Evolutionary conservation across 1,140 invertebrate species (phyloP).

Genomic region (Drosophila suzukii): DNA sequence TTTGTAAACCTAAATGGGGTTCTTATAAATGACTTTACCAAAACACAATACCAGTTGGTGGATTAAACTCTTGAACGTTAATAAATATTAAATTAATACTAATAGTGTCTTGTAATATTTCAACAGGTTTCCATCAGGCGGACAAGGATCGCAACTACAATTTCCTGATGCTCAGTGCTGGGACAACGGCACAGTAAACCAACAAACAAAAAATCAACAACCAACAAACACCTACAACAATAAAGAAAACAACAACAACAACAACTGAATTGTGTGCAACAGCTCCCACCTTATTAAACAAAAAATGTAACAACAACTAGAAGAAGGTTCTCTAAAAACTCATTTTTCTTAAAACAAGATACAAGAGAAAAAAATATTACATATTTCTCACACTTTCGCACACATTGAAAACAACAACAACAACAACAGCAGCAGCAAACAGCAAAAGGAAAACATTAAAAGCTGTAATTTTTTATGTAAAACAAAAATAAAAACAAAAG

Average conservation of each 20-base stretch:
- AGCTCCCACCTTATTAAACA: slow-evolving; percentile 66
- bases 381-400: slow-evolving; percentile 35
- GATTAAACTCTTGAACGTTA: background rate
- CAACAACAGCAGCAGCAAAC: slow-evolving; percentile 16
- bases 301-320: slow-evolving; percentile 29
- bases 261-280: slow-evolving; percentile 80
- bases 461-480: slow-evolving; percentile 27
- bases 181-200: slow-evolving; percentile 60
- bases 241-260: slow-evolving; percentile 44
- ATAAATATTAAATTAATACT: background rate
- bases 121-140: slow-evolving; percentile 57
- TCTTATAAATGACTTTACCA: no score
- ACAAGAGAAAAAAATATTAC: slow-evolving; percentile 1
- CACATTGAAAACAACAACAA: slow-evolving; percentile 23
- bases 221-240: slow-evolving; percentile 44
- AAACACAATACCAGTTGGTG: background rate
- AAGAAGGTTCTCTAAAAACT: slow-evolving; percentile 39
- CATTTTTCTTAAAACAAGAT: slow-evolving; percentile 15
- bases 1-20: no score
- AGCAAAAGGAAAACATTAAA: slow-evolving; percentile 28
- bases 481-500: slow-evolving; percentile 46
- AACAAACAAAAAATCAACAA: slow-evolving; percentile 25
- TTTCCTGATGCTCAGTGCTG: slow-evolving; percentile 65
- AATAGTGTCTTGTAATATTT: background rate
- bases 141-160: slow-evolving; percentile 74